A percentile compares a stretch with the other conserved stretches of the same genome.
phyloP scores from a whole-genome alignment of 2,888 invertebrate genomes.

The Philaethria dido region DNA sequence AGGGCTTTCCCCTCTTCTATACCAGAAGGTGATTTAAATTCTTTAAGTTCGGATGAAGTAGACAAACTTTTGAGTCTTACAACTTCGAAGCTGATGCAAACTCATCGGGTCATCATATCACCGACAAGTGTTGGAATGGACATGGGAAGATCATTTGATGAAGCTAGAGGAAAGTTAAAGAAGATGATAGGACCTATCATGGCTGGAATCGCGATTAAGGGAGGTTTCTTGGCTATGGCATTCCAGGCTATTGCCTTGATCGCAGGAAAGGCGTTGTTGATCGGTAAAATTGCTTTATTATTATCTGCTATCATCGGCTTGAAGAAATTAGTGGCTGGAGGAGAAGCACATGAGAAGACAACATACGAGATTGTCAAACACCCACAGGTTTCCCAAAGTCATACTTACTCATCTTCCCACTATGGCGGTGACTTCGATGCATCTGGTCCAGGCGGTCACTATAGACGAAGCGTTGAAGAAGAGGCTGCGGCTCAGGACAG shows the following conservation, averaged over 20 bases:
- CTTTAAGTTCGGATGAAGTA: slow-evolving; percentile 84
- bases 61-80: slow-evolving; percentile 84
- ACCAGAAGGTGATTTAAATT: slow-evolving; percentile 84
- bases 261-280: slow-evolving; percentile 91
- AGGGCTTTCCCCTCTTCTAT: slow-evolving; percentile 77
- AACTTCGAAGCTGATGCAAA: slow-evolving; percentile 83
- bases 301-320: slow-evolving; percentile 91
- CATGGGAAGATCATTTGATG: slow-evolving; percentile 75
- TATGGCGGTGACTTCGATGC: slow-evolving; percentile 86
- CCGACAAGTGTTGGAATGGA: slow-evolving; percentile 68
- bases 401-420: slow-evolving; percentile 88
- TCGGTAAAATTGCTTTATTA: slow-evolving; percentile 92
- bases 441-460: slow-evolving; percentile 83
- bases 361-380: slow-evolving; percentile 94
- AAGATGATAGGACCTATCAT: slow-evolving; percentile 87
- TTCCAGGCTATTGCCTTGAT: slow-evolving; percentile 90
- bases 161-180: slow-evolving; percentile 85
- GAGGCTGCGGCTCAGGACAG: slow-evolving; percentile 86
- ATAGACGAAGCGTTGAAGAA: slow-evolving; percentile 83
- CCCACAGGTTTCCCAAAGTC: slow-evolving; percentile 91
- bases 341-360: slow-evolving; percentile 89
- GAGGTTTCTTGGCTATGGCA: slow-evolving; percentile 88
- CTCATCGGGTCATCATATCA: slow-evolving; percentile 84
- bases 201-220: slow-evolving; percentile 88
- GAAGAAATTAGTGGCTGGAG: slow-evolving; percentile 88